These are phyloP conservation scores for Onychomys leucogaster DNA, from an alignment of 2,797 vertebrate genomes.

Conservation along the genomic window DNA sequence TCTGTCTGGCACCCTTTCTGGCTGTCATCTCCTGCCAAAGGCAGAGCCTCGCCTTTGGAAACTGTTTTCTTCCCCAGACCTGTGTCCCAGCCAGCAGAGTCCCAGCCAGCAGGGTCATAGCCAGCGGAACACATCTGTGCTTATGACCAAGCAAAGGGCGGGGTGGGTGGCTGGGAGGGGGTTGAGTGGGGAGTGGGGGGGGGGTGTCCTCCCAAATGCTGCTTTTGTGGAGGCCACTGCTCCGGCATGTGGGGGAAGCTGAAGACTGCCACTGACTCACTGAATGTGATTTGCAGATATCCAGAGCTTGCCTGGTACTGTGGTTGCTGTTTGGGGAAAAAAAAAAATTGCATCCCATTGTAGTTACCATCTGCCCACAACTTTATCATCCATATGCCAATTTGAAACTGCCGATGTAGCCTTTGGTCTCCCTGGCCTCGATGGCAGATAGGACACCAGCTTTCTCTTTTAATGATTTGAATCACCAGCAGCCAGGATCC, in stretches of 20 bases:
- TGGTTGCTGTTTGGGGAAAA: conserved; percentile 61
- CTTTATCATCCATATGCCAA: conserved; percentile 34
- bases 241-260: neutral
- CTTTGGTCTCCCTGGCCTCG: neutral
- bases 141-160: neutral
- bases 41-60: neutral
- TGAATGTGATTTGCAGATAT: neutral
- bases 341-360: conserved; percentile 64
- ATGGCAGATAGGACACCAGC: neutral
- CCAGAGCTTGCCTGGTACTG: neutral
- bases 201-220: neutral
- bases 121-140: conserved; percentile 10
- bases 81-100: neutral
- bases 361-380: conserved; percentile 49
- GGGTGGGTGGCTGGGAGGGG: no score
- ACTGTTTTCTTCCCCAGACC: neutral
- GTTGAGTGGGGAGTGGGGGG: no score
- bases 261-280: neutral
- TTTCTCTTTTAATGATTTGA: neutral
- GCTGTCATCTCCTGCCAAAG: neutral
- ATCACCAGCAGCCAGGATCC: neutral
- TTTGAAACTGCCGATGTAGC: neutral
- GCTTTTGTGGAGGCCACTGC: neutral
- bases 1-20: conserved; percentile 21
- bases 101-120: neutral